These are phyloP conservation scores for Phanerotoma sp. DNA, from an alignment of 2,888 invertebrate species.

Conservation along the genomic window DNA sequence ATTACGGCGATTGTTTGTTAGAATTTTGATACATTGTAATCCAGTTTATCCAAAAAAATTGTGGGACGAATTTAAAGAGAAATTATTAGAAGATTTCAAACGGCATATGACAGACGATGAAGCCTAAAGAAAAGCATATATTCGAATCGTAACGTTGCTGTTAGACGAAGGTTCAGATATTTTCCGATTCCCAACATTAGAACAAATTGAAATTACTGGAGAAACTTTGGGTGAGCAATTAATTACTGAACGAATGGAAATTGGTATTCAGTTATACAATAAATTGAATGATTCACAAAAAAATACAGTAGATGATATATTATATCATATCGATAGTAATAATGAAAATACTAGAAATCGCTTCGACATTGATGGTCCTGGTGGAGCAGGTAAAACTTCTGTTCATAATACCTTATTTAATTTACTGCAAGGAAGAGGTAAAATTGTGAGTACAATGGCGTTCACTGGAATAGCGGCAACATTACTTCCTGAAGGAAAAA, in stretches of 20 bases:
- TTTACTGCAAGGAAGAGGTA: conserved; percentile 13
- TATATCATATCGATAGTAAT: conserved; percentile 18
- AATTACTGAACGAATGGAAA: no score
- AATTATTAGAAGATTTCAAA: conserved; percentile 33
- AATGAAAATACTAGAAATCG: background rate
- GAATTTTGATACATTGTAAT: no score
- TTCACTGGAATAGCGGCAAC: no score
- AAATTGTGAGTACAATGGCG: conserved; percentile 5
- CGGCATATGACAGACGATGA: background rate
- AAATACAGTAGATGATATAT: conserved; percentile 42
- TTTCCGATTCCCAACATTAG: no score
- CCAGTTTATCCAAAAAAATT: no score
- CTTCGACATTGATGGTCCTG: no score
- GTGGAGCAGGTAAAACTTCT: no score
- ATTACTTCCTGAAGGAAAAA: conserved; percentile 16
- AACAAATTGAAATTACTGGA: background rate
- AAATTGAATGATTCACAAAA: conserved; percentile 28
- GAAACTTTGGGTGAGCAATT: background rate
- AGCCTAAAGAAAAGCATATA: background rate
- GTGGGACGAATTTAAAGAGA: no score
- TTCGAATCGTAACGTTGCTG: conserved; percentile 5
- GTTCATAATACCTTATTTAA: conserved; percentile 12
- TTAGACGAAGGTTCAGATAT: background rate
- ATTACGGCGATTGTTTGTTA: no score
- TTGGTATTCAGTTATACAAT: conserved; percentile 21